phyloP scores from a whole-genome alignment of 2,113 vertebrate genomes.

The Nothocercus nigrocapillus region DNA sequence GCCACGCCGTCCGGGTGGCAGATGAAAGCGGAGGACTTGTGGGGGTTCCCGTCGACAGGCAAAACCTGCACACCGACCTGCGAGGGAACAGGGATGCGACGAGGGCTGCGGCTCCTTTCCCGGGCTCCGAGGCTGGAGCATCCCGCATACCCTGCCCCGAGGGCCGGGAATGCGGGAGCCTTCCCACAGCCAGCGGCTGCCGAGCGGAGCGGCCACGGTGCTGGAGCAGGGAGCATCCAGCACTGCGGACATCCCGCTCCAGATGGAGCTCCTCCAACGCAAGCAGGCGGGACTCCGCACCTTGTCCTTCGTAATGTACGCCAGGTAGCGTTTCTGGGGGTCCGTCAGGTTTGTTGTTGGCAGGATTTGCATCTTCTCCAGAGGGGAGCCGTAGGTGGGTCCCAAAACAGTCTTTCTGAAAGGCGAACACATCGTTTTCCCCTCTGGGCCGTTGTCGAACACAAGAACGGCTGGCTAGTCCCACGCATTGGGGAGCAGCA shows the following conservation, averaged over 20 bases:
- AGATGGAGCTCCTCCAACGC: neutral
- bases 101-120: neutral
- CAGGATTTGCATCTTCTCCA: constrained; percentile 85
- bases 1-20: constrained; percentile 85
- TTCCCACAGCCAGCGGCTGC: neutral
- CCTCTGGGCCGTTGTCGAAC: neutral
- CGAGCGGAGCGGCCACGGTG: neutral
- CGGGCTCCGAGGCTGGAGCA: neutral
- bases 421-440: neutral
- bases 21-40: constrained; percentile 86
- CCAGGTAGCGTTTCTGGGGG: constrained; percentile 78
- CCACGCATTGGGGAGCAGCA: neutral
- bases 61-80: constrained; percentile 94
- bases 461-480: neutral
- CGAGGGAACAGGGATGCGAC: neutral
- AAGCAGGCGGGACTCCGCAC: constrained; percentile 54
- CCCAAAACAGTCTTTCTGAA: constrained; percentile 88
- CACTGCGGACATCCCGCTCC: neutral
- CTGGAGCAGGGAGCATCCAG: neutral
- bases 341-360: constrained; percentile 53
- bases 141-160: neutral
- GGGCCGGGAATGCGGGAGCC: neutral
- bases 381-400: constrained; percentile 86
- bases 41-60: constrained; percentile 92
- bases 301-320: constrained; percentile 89